Conservation (phyloP, 2,888 invertebrate genomes). For the Lepetodrilus schrolli region DNA sequence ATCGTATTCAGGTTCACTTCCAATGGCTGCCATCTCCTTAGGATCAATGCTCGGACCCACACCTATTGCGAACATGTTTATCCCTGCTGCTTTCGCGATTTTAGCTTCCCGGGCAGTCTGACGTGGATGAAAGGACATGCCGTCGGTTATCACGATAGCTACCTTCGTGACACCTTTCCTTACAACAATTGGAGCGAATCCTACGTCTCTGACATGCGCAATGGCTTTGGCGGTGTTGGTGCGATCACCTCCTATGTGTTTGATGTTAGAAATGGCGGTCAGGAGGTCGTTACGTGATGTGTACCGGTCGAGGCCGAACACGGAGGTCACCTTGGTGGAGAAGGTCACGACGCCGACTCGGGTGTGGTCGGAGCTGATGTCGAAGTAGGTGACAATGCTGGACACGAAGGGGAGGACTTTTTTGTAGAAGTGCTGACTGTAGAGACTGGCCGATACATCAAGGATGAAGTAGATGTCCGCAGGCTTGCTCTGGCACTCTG, state of each 20-base stretch:
- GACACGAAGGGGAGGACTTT: background rate
- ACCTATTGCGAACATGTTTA: slow-evolving; percentile 2
- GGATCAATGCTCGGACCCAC: background rate
- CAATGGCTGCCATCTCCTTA: background rate
- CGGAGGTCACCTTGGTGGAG: slow-evolving; percentile 30
- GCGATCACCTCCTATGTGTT: slow-evolving; percentile 41
- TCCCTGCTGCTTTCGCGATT: background rate
- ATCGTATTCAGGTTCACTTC: background rate
- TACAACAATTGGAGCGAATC: background rate
- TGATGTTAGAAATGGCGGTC: slow-evolving; percentile 40
- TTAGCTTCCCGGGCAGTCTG: background rate
- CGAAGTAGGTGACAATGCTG: background rate
- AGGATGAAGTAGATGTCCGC: slow-evolving; percentile 13
- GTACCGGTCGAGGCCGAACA: slow-evolving; percentile 48
- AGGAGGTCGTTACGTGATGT: slow-evolving; percentile 42
- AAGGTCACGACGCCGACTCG: slow-evolving; percentile 14
- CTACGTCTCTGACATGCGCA: slow-evolving; percentile 38
- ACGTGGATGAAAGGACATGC: background rate
- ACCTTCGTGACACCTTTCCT: background rate
- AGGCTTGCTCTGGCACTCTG: slow-evolving; percentile 25
- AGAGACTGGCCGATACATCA: slow-evolving; percentile 2
- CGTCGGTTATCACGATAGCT: background rate
- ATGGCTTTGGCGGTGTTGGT: slow-evolving; percentile 49
- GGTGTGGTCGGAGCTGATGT: slow-evolving; percentile 9
- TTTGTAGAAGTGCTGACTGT: background rate